These are phyloP conservation scores for Sipha maydis DNA, from an alignment of 2,888 invertebrate genomes.

Conservation along the genomic window DNA sequence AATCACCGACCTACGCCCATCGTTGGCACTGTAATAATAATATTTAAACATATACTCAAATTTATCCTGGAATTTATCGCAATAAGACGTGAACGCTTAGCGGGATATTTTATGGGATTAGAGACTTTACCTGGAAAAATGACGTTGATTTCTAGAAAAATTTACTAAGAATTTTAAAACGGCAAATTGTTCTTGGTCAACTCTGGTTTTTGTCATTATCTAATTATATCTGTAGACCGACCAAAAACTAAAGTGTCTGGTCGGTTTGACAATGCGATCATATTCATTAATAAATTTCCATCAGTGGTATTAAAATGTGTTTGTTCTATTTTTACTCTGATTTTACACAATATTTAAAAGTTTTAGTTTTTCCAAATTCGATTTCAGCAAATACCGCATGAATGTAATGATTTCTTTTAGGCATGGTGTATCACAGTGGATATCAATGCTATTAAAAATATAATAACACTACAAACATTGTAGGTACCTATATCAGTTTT, in stretches of 20 bases:
- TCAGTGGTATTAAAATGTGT: neutral
- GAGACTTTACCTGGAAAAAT: slow-evolving; percentile 31
- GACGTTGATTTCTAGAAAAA: neutral
- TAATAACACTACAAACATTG: no score
- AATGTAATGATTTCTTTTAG: neutral
- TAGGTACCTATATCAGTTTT: no score
- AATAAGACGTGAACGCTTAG: neutral
- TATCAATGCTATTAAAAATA: no score
- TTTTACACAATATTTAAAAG: neutral
- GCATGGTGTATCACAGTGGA: no score
- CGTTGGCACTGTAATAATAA: slow-evolving; percentile 9
- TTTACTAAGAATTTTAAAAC: neutral
- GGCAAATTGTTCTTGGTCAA: neutral
- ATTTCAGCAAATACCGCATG: neutral
- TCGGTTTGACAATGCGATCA: neutral
- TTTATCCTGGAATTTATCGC: neutral
- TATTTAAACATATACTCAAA: no score
- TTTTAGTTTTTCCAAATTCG: neutral
- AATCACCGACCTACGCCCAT: neutral
- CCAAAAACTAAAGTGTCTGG: neutral
- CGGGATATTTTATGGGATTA: slow-evolving; percentile 33
- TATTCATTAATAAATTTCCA: neutral
- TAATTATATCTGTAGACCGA: neutral
- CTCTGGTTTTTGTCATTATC: neutral
- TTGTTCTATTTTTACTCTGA: neutral